These are phyloP conservation scores for Plestiodon gilberti DNA, from an alignment of 2,113 vertebrate genomes.

Conservation along the genomic window DNA sequence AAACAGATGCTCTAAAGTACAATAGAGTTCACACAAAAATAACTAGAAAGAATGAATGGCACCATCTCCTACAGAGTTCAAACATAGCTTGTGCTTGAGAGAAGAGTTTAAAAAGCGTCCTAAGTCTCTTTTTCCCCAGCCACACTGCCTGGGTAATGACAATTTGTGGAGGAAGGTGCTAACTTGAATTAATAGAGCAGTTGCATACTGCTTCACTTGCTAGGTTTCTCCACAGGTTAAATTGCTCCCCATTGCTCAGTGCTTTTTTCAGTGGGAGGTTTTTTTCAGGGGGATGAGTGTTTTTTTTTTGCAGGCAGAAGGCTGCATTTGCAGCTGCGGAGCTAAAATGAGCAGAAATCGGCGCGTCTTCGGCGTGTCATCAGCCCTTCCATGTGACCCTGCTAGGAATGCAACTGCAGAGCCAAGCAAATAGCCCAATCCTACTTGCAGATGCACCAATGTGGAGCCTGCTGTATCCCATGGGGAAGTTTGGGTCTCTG, in stretches of 20 bases:
- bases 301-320: too few species aligned
- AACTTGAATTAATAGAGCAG: neutral
- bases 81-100: neutral
- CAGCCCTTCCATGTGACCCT: too few species aligned
- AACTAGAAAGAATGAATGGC: neutral
- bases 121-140: neutral
- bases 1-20: conserved; percentile 9
- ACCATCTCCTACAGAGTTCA: neutral
- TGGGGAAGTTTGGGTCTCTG: too few species aligned
- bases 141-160: neutral
- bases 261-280: neutral
- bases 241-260: neutral
- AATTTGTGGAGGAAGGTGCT: neutral
- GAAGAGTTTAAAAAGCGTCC: neutral
- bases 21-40: neutral
- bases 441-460: too few species aligned
- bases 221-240: neutral
- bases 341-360: too few species aligned
- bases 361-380: too few species aligned
- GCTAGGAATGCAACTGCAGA: too few species aligned
- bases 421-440: too few species aligned
- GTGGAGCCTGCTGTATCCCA: too few species aligned
- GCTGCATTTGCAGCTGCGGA: too few species aligned
- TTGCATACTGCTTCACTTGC: neutral
- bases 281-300: too few species aligned